A percentile compares a stretch with the other conserved stretches of the same genome.
Evolutionary conservation across 2,888 invertebrate species (phyloP).

Genomic region (Hypomecis punctinalis): DNA sequence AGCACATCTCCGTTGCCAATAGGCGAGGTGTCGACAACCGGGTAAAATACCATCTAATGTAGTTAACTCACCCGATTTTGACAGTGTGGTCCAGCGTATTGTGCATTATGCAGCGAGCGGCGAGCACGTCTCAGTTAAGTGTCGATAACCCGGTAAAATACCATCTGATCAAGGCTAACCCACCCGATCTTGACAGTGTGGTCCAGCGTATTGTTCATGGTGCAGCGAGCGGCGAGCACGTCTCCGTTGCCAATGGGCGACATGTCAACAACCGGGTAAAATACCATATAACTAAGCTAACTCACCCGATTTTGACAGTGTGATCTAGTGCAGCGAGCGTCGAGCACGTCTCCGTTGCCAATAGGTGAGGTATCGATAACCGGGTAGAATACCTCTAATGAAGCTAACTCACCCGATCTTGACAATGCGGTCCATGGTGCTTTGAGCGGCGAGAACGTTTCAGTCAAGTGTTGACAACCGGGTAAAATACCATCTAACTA

Average conservation of each 20-base stretch:
- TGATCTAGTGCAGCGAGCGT: slow-evolving; percentile 93
- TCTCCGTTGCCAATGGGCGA: slow-evolving; percentile 89
- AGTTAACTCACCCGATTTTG: slow-evolving; percentile 85
- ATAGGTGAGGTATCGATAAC: slow-evolving; percentile 87
- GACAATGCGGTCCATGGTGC: slow-evolving; percentile 80
- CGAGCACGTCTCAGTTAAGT: no score
- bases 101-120: slow-evolving; percentile 87
- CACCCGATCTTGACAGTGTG: slow-evolving; percentile 90
- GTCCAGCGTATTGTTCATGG: slow-evolving; percentile 91
- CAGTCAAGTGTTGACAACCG: no score
- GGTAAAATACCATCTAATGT: background rate
- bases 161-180: slow-evolving; percentile 47
- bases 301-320: slow-evolving; percentile 90
- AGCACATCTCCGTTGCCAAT: no score
- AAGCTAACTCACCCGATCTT: slow-evolving; percentile 85
- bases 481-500: no score
- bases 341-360: slow-evolving; percentile 89
- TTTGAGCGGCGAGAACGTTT: background rate
- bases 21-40: no score
- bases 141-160: no score
- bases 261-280: slow-evolving; percentile 90
- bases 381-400: slow-evolving; percentile 53
- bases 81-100: slow-evolving; percentile 85
- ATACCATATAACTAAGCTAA: slow-evolving; percentile 58
- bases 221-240: slow-evolving; percentile 94